Conservation (phyloP, 2,113 vertebrate genomes). For the Cyanoderma ruficeps region DNA sequence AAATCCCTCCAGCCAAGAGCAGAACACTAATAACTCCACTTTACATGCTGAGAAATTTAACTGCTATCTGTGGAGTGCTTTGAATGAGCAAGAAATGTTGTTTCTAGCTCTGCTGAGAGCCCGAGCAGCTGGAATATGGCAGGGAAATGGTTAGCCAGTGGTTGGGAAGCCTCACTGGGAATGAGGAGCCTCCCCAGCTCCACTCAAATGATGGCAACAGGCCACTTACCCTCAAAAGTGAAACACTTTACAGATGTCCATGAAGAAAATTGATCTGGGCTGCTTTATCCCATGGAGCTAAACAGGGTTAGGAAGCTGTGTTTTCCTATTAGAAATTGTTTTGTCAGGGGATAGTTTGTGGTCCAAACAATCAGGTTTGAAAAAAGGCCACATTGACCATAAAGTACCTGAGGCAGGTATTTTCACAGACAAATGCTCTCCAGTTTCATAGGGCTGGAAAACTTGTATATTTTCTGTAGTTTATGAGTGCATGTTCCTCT, state of each 20-base stretch:
- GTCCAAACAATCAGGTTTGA: not conserved
- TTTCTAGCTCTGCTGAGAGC: not conserved
- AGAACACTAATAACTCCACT: not conserved
- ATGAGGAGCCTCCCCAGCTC: not conserved
- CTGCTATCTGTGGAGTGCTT: not conserved
- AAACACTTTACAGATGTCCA: not conserved
- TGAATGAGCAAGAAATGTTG: not conserved
- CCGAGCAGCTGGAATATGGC: not conserved
- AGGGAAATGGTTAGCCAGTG: not conserved
- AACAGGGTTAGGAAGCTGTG: not conserved
- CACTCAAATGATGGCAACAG: not conserved
- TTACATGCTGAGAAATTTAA: not conserved
- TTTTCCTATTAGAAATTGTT: not conserved
- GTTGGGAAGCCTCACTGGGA: not conserved
- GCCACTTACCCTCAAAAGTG: not conserved
- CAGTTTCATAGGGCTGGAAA: not conserved
- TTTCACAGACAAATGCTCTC: not conserved
- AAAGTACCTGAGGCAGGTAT: not conserved
- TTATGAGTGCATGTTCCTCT: not conserved
- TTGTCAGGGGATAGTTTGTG: not conserved
- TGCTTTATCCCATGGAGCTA: not conserved
- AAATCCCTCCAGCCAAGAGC: not conserved
- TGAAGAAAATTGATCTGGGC: not conserved
- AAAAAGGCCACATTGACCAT: not conserved
- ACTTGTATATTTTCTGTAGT: not conserved